Base-by-base conservation (phyloP, 2,113 vertebrate genomes). In the Astatoreochromis straeleni region DNA sequence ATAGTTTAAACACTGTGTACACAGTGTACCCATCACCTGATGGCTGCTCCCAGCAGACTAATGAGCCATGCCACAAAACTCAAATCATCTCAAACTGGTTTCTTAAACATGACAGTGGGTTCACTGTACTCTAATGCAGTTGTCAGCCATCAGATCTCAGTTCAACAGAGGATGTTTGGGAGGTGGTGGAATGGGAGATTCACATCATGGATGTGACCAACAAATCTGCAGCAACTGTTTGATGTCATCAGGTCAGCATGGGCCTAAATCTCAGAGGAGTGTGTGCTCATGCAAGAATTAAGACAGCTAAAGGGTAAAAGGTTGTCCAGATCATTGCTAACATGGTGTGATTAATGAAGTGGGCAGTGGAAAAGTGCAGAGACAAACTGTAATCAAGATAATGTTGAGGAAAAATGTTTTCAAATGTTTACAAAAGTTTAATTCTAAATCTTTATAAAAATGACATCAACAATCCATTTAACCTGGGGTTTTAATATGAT, bases 401-500 rank as follows among this genome's bases (percentile, higher is more conserved):
- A 65, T 7, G 60, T 65, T n/a, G 31, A 65, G 9, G 3, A 65
- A 0, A 63, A 63, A 10, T n/a, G 31, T 63, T 35, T 63, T 63
- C 2, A n/a, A 65, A 65, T 35, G 31, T 63, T 35, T 33, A 35
- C 31, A 35, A 12, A 0, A 7, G 31, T 63, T 63, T n/a, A 0
- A 60, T 35, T 35, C 4, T 33, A 65, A 35, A 65, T 13, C 17
- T 2, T 19, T 38, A 12, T 65, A 65, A 65, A 60, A 63, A 63
- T 63, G 9, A 63, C 16, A 33, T 33, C 16, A 63, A 33, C 58
- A 1, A 7, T 11, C 58, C 29, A 0, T 63, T 63, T 63, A 63
- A 19, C 9, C 29, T 33, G 8, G 57, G 5, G 0, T 0, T 63
- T 0, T 65, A 65, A 35, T 65, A 35, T 11, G 0, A 63, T 12